These are phyloP conservation scores for Noctua pronuba DNA, from an alignment of 2,888 invertebrate species.

Conservation along the genomic window DNA sequence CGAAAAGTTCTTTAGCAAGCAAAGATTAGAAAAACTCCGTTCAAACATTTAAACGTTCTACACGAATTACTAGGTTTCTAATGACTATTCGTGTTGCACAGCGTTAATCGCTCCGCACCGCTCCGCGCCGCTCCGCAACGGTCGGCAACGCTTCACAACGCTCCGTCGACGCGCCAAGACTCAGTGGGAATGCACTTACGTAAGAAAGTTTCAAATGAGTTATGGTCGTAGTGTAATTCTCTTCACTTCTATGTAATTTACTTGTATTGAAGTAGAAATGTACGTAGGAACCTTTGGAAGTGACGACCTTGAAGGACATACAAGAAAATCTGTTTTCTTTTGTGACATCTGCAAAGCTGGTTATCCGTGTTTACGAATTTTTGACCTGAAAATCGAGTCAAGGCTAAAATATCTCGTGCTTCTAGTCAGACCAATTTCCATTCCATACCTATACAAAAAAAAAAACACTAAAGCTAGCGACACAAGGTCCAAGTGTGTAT, in stretches of 20 bases:
- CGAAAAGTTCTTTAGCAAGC: background rate
- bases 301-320: background rate
- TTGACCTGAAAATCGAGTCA: background rate
- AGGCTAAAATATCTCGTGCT: background rate
- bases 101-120: conserved; percentile 28
- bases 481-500: background rate
- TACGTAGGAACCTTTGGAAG: too few species aligned
- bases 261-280: conserved; percentile 3
- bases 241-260: conserved; percentile 14
- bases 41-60: conserved; percentile 15
- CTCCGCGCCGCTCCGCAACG: background rate
- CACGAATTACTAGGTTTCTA: conserved; percentile 38
- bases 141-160: background rate
- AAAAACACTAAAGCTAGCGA: background rate
- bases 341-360: background rate
- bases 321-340: background rate
- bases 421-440: background rate
- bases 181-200: conserved; percentile 32
- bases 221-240: conserved; percentile 34
- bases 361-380: background rate
- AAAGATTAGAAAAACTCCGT: conserved; percentile 21
- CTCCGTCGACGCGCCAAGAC: conserved; percentile 12
- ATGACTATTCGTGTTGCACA: conserved; percentile 38
- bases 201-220: conserved; percentile 43
- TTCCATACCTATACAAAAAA: background rate